Percentiles rank a stretch among this genome's conserved stretches.
Conservation (phyloP, 1,140 invertebrate species). For the Octopus bimaculoides region DNA sequence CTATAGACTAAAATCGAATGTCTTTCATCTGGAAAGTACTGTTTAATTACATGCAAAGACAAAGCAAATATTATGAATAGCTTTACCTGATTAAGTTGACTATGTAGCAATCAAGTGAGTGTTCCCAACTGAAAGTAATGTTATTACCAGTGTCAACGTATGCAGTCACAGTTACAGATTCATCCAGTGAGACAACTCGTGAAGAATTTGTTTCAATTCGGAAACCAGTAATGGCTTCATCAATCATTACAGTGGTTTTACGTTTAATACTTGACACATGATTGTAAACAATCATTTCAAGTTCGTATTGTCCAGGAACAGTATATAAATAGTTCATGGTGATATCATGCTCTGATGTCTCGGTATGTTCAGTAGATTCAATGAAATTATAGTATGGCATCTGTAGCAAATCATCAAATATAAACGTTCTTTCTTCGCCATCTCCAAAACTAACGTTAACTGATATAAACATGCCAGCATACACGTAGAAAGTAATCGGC, state of each 20-base stretch:
- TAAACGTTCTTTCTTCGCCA: not conserved
- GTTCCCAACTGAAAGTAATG: constrained; percentile 30
- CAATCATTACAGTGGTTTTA: constrained; percentile 15
- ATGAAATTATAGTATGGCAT: not conserved
- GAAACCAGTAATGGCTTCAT: constrained; percentile 27
- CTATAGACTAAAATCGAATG: no score
- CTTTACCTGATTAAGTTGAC: constrained; percentile 19
- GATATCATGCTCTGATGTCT: constrained; percentile 21
- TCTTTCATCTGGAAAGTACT: no score
- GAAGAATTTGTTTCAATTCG: constrained; percentile 15
- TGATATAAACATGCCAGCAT: constrained; percentile 19
- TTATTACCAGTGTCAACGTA: constrained; percentile 27
- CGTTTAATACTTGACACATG: constrained; percentile 15
- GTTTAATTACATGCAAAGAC: no score
- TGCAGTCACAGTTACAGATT: constrained; percentile 23
- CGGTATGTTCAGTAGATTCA: not conserved
- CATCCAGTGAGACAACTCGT: constrained; percentile 14
- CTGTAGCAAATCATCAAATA: not conserved
- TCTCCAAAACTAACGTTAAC: constrained; percentile 26
- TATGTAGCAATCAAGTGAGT: not conserved
- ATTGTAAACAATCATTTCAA: constrained; percentile 28
- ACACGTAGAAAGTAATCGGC: constrained; percentile 16
- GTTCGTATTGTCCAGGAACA: constrained; percentile 20
- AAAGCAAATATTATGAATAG: no score
- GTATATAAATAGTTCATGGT: constrained; percentile 18